Conservation (phyloP, 2,797 vertebrate genomes). For the Manis pentadactyla region DNA sequence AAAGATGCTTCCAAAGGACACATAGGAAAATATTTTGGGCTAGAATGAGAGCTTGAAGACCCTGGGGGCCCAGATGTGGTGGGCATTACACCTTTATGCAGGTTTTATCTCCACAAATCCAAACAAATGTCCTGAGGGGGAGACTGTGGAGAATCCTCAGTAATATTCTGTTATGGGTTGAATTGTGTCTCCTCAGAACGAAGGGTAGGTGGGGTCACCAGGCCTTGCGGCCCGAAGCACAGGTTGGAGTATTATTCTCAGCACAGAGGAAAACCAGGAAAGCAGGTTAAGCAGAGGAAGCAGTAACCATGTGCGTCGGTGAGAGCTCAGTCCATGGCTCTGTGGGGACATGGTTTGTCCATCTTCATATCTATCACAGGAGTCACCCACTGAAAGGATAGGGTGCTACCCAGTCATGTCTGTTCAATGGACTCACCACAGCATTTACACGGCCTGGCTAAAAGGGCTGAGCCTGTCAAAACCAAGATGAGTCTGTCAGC, state of each 20-base stretch:
- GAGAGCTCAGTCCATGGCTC: not conserved
- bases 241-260: not conserved
- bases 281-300: not conserved
- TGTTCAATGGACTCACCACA: not conserved
- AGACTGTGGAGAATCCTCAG: not conserved
- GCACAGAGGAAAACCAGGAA: not conserved
- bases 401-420: not conserved
- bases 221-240: too few species aligned
- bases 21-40: not conserved
- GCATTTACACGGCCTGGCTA: not conserved
- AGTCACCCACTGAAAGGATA: not conserved
- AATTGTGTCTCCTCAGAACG: not conserved
- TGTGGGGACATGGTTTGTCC: not conserved
- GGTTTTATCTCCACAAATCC: not conserved
- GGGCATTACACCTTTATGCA: not conserved
- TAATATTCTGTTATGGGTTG: not conserved
- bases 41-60: not conserved
- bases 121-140: not conserved
- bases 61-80: too few species aligned
- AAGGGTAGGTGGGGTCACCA: not conserved
- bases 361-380: not conserved
- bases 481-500: not conserved
- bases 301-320: not conserved
- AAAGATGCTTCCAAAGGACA: not conserved
- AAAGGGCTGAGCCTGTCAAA: not conserved